Evolutionary conservation across 1,140 invertebrate species (phyloP).

Genomic region (Hetaerina americana): DNA sequence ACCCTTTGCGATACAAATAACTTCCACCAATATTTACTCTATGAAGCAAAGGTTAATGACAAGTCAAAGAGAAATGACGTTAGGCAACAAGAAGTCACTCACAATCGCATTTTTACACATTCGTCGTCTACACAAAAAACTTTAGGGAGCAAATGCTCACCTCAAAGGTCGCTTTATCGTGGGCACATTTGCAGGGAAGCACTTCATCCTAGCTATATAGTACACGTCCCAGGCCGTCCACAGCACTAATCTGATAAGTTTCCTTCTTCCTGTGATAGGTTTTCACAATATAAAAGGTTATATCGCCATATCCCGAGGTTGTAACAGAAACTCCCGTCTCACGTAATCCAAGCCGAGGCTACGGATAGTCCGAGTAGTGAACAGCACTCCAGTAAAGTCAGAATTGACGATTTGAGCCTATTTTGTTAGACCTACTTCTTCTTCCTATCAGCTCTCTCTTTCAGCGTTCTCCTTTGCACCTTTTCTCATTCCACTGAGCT

Average conservation of each 20-base stretch:
- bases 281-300: background rate
- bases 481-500: background rate
- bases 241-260: background rate
- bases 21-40: too few relatives aligned
- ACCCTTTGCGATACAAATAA: too few relatives aligned
- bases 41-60: background rate
- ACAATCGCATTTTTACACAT: background rate
- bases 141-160: background rate
- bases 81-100: background rate
- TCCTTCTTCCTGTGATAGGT: background rate
- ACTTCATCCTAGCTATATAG: background rate
- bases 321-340: slow-evolving; percentile 2
- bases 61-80: background rate
- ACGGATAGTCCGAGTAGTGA: background rate
- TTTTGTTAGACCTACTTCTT: slow-evolving; percentile 9
- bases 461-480: slow-evolving; percentile 3
- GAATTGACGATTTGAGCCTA: slow-evolving; percentile 1
- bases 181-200: background rate
- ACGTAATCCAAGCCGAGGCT: slow-evolving; percentile 3
- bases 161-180: background rate
- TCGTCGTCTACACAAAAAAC: background rate
- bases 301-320: background rate
- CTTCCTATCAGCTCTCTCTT: slow-evolving; percentile 5
- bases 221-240: background rate
- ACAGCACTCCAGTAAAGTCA: slow-evolving; percentile 1